Evolutionary conservation across 1,140 invertebrate genomes (phyloP), one percentile per base, ranked within the genome.

Genomic region (Meteorus sp.): DNA sequence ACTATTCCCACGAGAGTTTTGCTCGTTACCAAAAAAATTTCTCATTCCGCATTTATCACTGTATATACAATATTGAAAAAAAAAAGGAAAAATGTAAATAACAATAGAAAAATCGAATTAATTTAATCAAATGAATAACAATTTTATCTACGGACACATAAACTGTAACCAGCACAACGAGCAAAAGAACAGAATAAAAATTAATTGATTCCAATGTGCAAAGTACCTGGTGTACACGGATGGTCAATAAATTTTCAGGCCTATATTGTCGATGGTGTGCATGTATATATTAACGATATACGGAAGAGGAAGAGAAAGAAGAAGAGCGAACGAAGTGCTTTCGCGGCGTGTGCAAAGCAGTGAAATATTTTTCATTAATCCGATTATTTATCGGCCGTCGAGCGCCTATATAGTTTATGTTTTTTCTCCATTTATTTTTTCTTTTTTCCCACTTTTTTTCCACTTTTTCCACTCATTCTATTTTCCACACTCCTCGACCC

Each of bases 341-440:
- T 11, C 44, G 17, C 44, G 19, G 44, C 44, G 44, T 47, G 44
- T 47, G 44, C 44, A 25, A 47, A 25, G 44, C 44, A 47, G 61
- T 62, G 64, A 76, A 75, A 76, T 76, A 78, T 78, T 77, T 77
- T 77, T 75, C 72, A 77, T 77, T 78, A 78, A 78, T 77, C 74
- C 73, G 76, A 77, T 79, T 78, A 79, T 79, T 78, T 79, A 78
- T 79, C 70, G 65, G 65, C 63, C 66, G 70, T 66, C 61, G 72
- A 69, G 69, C 62, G 53, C 60, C 43, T 50, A 59, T 48, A 39
- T 29, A 29, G 9, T 9, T 29, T 29, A 9, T n/a, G n/a, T n/a
- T n/a, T n/a, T n/a, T n/a, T n/a, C n/a, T n/a, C n/a, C n/a, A n/a
- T n/a, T n/a, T n/a, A n/a, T n/a, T n/a, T n/a, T n/a, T n/a, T n/a